A percentile compares a stretch with the other conserved stretches of the same genome.
Conservation (phyloP, 2,113 vertebrate genomes). For the Psittacula cyanocephala region DNA sequence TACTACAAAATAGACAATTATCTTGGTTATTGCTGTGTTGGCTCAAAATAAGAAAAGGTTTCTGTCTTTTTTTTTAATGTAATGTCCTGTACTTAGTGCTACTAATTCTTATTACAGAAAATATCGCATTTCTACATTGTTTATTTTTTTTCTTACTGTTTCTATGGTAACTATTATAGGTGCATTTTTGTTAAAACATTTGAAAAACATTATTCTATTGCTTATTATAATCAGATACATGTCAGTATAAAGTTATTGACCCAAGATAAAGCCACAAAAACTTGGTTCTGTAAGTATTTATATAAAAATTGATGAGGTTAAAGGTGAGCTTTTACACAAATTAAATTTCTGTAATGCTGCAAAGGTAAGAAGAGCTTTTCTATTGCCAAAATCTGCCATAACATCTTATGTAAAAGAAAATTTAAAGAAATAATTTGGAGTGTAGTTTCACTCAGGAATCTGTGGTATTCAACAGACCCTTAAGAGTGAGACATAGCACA, state of each 20-base stretch:
- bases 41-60: background rate
- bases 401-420: background rate
- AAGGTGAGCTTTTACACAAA: background rate
- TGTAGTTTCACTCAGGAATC: background rate
- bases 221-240: background rate
- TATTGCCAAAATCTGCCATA: background rate
- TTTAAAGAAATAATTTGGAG: background rate
- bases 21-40: background rate
- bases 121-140: background rate
- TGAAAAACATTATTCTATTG: background rate
- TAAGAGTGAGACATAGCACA: background rate
- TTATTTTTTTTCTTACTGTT: slow-evolving; percentile 3
- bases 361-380: background rate
- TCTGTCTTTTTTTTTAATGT: background rate
- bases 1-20: background rate
- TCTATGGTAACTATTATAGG: slow-evolving; percentile 17
- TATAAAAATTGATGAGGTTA: background rate
- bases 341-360: background rate
- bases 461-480: background rate
- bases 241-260: background rate
- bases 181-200: background rate
- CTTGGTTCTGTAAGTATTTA: background rate
- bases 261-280: background rate
- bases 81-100: background rate
- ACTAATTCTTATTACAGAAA: background rate